A percentile compares a stretch with the other conserved stretches of the same genome.
phyloP scores from a whole-genome alignment of 2,113 vertebrate species.

The Apodemus sylvaticus region DNA sequence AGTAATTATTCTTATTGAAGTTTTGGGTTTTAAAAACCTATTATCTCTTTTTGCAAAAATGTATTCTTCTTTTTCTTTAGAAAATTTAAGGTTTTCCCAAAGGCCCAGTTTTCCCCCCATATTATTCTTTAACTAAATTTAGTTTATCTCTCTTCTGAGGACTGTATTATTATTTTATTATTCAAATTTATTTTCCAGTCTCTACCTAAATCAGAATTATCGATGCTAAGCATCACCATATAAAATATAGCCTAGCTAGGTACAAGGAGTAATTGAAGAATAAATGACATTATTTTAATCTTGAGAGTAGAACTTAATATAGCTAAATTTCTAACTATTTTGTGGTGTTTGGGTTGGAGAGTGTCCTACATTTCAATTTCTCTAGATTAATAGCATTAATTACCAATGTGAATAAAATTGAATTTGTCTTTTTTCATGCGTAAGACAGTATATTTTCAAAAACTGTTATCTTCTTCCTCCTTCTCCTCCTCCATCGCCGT shows the following conservation, averaged over 20 bases:
- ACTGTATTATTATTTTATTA: not conserved
- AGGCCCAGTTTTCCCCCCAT: not conserved
- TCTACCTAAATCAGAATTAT: conserved; percentile 24
- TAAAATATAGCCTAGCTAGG: not conserved
- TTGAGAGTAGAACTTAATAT: conserved; percentile 35
- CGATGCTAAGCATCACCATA: not conserved
- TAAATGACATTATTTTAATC: conserved; percentile 25
- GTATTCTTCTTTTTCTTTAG: not conserved
- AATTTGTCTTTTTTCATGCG: not conserved
- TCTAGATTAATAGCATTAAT: conserved; percentile 10
- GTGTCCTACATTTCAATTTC: not conserved
- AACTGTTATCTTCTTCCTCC: accelerated
- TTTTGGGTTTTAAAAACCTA: not conserved
- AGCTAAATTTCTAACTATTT: conserved; percentile 28
- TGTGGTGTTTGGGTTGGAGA: not conserved
- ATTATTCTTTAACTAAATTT: not conserved
- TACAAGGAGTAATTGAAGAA: not conserved
- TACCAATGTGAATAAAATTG: not conserved
- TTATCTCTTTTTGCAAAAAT: not conserved
- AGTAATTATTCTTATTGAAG: not conserved
- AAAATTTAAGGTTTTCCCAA: not conserved
- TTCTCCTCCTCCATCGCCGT: not conserved
- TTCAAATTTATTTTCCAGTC: not conserved
- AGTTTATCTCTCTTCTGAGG: not conserved
- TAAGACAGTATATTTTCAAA: not conserved